Base-by-base conservation (phyloP, 2,888 invertebrate genomes). In the Eupeodes latifasciatus region DNA sequence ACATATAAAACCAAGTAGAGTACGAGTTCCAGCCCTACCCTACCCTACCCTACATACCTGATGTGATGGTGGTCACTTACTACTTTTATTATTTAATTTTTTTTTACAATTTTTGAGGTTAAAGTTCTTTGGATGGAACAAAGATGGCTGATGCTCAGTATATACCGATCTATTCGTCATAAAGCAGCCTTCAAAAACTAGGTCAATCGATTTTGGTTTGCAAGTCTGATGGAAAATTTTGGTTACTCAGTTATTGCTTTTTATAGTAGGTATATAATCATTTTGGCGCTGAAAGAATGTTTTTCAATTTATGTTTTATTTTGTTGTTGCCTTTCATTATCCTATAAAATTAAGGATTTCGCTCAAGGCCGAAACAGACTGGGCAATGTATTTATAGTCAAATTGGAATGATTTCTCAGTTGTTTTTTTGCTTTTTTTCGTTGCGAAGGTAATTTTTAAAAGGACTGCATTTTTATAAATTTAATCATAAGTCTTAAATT, bases 201-300 rank as follows among this genome's bases (percentile, higher is more conserved):
- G 84, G 87, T 87, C 87, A 81, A 87, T 87, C 87, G 87, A 87
- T 87, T 87, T 83, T 80, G 77, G 74, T 57, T 81, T 77, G 67
- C 80, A 77, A 84, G 80, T 74, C 80, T 76, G 40, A 40, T 40
- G 62, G 53, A 49, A 64, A 74, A 88, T 59, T 51, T 59, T 69
- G 67, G 74, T 77, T 81, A 34, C 61, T 40, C 67, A 78, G 81
- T 81, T 88, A 75, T 64, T 74, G 75, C 76, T 76, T 64, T 3
- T 44, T 1, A n/a, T n/a, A n/a, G n/a, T n/a, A n/a, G n/a, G n/a
- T n/a, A n/a, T n/a, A n/a, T n/a, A n/a, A n/a, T 62, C 47, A 64
- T 64, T 53, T 49, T 40, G 40, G 40, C 74, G 82, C 53, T 53
- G 14, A 27, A 27, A 55, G 44, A 44, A 5, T 49, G 5, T 49